A percentile compares a stretch with the other conserved stretches of the same genome.
Evolutionary conservation across 2,113 vertebrate genomes (phyloP).

Genomic region (Propithecus coquereli): DNA sequence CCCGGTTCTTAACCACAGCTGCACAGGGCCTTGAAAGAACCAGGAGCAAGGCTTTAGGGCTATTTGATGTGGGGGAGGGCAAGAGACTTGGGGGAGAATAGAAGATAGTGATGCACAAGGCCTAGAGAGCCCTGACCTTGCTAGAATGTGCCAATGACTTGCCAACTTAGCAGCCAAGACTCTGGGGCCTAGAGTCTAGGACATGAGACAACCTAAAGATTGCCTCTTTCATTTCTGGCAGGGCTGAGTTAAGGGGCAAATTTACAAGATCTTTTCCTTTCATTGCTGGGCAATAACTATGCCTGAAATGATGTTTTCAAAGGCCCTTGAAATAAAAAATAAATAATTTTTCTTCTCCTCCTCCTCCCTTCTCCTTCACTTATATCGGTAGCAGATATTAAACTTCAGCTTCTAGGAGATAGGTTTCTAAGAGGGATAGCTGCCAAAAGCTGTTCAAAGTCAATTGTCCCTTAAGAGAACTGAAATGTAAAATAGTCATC

Average conservation of each 20-base stretch:
- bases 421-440: not conserved
- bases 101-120: not conserved
- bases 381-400: not conserved
- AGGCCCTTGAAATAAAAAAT: not conserved
- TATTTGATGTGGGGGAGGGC: not conserved
- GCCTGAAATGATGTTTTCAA: not conserved
- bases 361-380: not conserved
- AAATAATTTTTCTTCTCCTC: not conserved
- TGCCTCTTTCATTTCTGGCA: not conserved
- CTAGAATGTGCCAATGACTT: not conserved
- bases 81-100: not conserved
- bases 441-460: conserved; percentile 29
- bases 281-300: not conserved
- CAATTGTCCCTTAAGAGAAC: not conserved
- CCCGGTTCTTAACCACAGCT: not conserved
- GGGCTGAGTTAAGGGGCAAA: not conserved
- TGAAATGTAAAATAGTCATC: conserved; percentile 20
- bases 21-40: not conserved
- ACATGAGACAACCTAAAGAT: not conserved
- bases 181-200: not conserved
- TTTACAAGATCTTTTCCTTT: not conserved
- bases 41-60: not conserved
- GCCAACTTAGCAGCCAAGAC: not conserved
- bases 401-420: not conserved
- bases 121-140: not conserved